Base-by-base conservation (phyloP, 2,113 vertebrate species). In the Tretioscincus oriximinensis region DNA sequence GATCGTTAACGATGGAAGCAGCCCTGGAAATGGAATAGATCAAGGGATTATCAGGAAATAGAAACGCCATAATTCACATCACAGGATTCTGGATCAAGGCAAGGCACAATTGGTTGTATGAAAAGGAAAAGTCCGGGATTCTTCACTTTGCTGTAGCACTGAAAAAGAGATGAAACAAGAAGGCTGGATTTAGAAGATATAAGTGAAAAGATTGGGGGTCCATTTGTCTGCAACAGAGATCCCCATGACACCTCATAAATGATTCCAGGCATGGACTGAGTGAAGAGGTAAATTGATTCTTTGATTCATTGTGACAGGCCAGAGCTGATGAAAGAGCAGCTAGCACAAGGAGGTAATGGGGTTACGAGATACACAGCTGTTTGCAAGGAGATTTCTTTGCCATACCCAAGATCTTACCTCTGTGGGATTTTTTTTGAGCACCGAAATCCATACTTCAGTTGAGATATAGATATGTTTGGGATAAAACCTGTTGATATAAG, bases 241-340 rank as follows among this genome's bases (percentile, higher is more conserved):
- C 65, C 65, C 73, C 9, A 41, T n/a, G 54, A 81, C 80, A 18
- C 75, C 80, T 75, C 80, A 81, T 81, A 68, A 81, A 81, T 76
- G 80, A 81, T 81, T 81, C 80, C 51, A 69, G 65, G 73, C 80
- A 76, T 76, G 73, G 73, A 81, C 29, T 16, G 72, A 76, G 73
- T 75, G 0, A 49, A 41, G 73, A 81, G 65, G 80, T 76, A 81
- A 81, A 81, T 81, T 69, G 80, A 81, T 81, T 76, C 80, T 81
- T 70, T 81, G 80, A 81, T 81, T 81, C 73, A 70, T 81, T 76
- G 65, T 81, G 80, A 81, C 80, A 76, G 26, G 73, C 73, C 80
- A 26, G 51, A 58, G 80, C 68, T 69, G 80, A 81, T 76, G 80
- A 81, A 76, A 69, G 73, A 76, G 51, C 64, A 76, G 80, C 65